Percentiles rank a stretch among this genome's conserved stretches.
phyloP scores from a whole-genome alignment of 2,113 vertebrate genomes.

The Anseranas semipalmata region DNA sequence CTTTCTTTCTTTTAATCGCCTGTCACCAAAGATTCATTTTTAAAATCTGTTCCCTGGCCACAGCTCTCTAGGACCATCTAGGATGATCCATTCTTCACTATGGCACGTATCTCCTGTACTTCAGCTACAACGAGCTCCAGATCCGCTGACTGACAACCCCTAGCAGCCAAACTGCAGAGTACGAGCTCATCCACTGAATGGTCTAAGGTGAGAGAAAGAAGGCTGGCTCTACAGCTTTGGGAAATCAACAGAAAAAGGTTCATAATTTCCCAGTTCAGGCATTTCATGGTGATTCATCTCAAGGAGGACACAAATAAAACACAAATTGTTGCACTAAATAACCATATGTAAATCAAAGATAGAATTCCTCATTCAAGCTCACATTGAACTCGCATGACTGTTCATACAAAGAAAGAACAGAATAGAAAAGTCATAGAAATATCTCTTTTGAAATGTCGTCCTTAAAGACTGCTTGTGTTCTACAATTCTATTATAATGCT shows the following conservation, averaged over 20 bases:
- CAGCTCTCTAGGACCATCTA: background rate
- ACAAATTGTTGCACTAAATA: background rate
- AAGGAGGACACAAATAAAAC: background rate
- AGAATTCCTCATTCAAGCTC: background rate
- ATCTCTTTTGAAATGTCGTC: background rate
- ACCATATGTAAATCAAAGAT: background rate
- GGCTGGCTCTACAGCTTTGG: background rate
- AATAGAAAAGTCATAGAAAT: background rate
- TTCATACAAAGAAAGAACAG: background rate
- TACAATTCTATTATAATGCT: background rate
- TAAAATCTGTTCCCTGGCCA: background rate
- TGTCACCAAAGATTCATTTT: background rate
- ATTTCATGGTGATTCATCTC: background rate
- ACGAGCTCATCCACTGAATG: background rate
- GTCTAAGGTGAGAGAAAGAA: background rate
- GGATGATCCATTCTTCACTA: background rate
- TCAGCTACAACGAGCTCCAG: background rate
- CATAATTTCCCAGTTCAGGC: background rate
- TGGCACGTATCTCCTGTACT: background rate
- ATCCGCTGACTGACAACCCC: background rate
- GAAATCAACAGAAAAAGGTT: background rate
- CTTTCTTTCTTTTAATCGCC: background rate
- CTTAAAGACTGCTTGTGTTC: background rate
- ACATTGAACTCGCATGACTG: background rate
- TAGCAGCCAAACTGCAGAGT: background rate